These are phyloP conservation scores for Acanthaster planci DNA, from an alignment of 35 echinoderm and acorn worm genomes.

Conservation along the genomic window DNA sequence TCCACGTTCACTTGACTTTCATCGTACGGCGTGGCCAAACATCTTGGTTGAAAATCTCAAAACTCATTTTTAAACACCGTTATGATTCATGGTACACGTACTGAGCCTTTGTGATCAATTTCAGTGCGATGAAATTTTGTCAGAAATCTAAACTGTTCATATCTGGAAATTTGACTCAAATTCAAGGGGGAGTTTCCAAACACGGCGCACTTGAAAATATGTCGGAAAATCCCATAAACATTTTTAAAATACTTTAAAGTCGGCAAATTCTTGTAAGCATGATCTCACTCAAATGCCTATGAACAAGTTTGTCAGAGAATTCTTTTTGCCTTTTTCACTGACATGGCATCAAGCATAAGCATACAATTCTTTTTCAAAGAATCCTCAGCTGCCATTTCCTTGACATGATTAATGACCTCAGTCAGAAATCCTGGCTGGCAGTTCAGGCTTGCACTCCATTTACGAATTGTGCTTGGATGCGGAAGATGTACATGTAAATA, in stretches of 20 bases:
- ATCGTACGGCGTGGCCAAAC: too few species aligned
- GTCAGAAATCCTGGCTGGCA: slow-evolving; percentile 56
- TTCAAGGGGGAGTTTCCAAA: slow-evolving; percentile 56
- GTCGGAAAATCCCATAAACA: too few species aligned
- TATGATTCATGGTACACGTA: too few species aligned
- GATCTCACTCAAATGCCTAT: slow-evolving; percentile 57
- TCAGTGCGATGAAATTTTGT: too few species aligned
- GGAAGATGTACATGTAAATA: slow-evolving; percentile 52
- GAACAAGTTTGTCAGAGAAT: slow-evolving; percentile 43
- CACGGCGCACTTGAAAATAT: too few species aligned
- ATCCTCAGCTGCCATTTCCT: slow-evolving; percentile 39
- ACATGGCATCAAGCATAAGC: slow-evolving; percentile 68
- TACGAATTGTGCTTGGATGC: slow-evolving; percentile 53
- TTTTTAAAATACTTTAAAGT: too few species aligned
- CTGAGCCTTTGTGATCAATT: too few species aligned
- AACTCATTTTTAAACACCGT: too few species aligned
- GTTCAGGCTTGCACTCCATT: slow-evolving; percentile 56
- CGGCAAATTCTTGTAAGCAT: too few species aligned
- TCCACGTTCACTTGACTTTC: too few species aligned
- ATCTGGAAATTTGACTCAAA: slow-evolving; percentile 49
- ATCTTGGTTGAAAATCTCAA: too few species aligned
- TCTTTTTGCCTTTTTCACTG: slow-evolving; percentile 60
- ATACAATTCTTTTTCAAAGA: slow-evolving; percentile 51
- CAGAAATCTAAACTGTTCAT: slow-evolving; percentile 22
- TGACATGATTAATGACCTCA: slow-evolving; percentile 54